Evolutionary conservation across 2,888 invertebrate species (phyloP), one percentile per base, ranked within the genome.

Genomic region (Phaedon cochleariae): DNA sequence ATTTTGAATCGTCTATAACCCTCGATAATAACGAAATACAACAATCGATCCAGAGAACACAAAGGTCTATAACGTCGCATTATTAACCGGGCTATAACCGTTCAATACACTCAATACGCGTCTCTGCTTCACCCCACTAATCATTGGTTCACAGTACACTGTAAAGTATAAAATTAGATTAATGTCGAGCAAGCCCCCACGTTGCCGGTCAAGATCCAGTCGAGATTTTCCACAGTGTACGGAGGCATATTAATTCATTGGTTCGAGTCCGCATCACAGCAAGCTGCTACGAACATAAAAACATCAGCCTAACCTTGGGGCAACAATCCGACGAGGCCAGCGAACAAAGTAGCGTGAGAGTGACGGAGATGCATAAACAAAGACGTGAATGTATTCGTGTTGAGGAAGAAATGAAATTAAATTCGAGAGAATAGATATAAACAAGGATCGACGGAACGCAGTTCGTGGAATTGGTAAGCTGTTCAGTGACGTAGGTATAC

Each of bases 191-290:
- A 22, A 20, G 9, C 22, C 29, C 34, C 1, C 1, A 45, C 20
- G 12, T 4, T 21, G 21, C 10, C 53, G 9, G 29, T 26, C 37
- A 20, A 34, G 37, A 52, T 17, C 15, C 17, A 51, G 45, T 2
- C 15, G 4, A 12, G 41, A 59, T 59, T 73, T 73, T 74, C 76
- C 68, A 67, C 77, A 76, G 76, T 75, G 76, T 77, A 76, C 59
- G 26, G 59, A 70, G 48, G 68, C 73, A 76, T 73, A 78, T 79
- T 77, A 79, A 78, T 77, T 77, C 77, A 77, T 77, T 77, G 77
- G 77, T 72, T 75, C 73, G 75, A 73, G 74, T 73, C 69, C 71
- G 69, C 74, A 74, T 76, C 73, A 71, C 74, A 76, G 76, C 76
- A 73, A 76, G 77, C 77, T 73, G 75, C 72, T 75, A 72, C 71